Conservation (phyloP, 2,113 vertebrate species). For the Notarius lentiginosus region DNA sequence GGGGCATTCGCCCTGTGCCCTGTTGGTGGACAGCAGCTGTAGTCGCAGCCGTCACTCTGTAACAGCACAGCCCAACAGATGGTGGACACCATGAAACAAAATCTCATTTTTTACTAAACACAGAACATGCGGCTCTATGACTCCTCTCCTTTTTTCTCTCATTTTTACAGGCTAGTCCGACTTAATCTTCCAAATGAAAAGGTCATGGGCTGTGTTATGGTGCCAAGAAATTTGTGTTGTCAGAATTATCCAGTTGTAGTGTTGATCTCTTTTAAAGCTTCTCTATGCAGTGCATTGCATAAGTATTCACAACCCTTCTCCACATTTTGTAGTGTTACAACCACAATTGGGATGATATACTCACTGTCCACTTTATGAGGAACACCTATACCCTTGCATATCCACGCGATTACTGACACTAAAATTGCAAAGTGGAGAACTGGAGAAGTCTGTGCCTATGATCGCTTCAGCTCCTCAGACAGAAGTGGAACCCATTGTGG, state of each 20-base stretch:
- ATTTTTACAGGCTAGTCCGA: slow-evolving; percentile 35
- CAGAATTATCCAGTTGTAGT: neutral
- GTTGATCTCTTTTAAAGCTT: neutral
- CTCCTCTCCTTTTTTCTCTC: slow-evolving; percentile 58
- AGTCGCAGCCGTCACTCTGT: slow-evolving; percentile 57
- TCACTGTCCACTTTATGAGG: neutral
- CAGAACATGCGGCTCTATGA: slow-evolving; percentile 68
- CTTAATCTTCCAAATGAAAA: slow-evolving; percentile 54
- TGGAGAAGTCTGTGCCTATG: neutral
- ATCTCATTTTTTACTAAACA: slow-evolving; percentile 61
- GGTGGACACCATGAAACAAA: slow-evolving; percentile 67
- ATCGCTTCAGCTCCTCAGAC: neutral
- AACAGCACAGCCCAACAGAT: slow-evolving; percentile 66
- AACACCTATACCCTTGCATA: neutral
- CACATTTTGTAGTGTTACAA: neutral
- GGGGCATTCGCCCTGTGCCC: slow-evolving; percentile 55
- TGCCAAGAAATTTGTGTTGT: slow-evolving; percentile 15
- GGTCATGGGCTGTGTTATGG: neutral
- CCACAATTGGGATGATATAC: neutral
- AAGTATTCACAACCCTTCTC: neutral
- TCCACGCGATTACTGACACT: neutral
- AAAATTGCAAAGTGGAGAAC: neutral
- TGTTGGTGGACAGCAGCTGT: slow-evolving; percentile 67
- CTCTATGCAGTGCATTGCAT: neutral
- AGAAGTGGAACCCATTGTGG: neutral